A percentile compares a stretch with the other conserved stretches of the same genome.
Evolutionary conservation across 2,113 vertebrate genomes (phyloP).

Genomic region (Cheirogaleus medius): DNA sequence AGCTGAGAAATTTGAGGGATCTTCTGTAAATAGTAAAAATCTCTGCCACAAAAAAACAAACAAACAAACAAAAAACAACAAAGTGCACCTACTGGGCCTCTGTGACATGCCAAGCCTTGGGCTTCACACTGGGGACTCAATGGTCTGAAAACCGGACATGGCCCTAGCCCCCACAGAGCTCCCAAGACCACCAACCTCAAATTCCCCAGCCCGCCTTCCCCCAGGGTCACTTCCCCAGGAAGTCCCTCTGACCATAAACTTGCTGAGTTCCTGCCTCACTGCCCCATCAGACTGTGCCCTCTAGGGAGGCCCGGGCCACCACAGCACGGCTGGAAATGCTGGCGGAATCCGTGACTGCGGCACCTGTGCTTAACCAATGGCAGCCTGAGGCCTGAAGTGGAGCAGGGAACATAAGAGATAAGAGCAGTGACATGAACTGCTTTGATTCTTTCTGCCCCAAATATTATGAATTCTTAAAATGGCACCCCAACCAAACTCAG

Average conservation of each 20-base stretch:
- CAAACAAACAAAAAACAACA: too few species aligned
- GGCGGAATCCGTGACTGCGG: rapidly evolving
- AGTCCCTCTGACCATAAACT: not conserved
- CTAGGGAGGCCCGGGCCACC: not conserved
- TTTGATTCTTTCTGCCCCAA: not conserved
- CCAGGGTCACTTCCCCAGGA: not conserved
- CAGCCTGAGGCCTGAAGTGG: not conserved
- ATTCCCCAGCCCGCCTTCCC: not conserved
- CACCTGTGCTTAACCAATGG: rapidly evolving
- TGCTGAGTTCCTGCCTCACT: not conserved
- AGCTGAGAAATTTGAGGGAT: too few species aligned
- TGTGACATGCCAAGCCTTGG: not conserved
- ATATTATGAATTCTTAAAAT: not conserved
- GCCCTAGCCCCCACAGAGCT: not conserved
- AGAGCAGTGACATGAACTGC: not conserved
- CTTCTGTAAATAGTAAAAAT: too few species aligned
- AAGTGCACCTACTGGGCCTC: not conserved
- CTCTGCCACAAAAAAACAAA: too few species aligned
- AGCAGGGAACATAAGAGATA: not conserved
- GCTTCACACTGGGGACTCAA: not conserved
- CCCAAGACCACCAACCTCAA: not conserved
- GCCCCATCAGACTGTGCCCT: not conserved
- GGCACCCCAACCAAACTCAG: not conserved
- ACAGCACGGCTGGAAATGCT: too few species aligned
- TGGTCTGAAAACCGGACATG: rapidly evolving